Conservation (phyloP, 2,888 invertebrate genomes). For the Thereva nobilitata region DNA sequence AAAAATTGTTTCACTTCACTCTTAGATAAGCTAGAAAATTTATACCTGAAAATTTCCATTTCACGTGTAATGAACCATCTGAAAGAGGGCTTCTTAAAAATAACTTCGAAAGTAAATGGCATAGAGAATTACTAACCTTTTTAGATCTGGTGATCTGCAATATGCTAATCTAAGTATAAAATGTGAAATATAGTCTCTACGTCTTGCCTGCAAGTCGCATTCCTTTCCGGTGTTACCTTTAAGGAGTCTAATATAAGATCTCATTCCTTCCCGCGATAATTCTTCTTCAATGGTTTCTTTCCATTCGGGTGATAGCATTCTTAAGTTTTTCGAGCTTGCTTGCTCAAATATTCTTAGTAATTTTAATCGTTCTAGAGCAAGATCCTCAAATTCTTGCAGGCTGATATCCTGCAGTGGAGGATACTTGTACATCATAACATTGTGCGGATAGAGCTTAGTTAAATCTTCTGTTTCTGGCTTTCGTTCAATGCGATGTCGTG, state of each 20-base stretch:
- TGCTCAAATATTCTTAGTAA: constrained; percentile 78
- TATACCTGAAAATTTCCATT: constrained; percentile 83
- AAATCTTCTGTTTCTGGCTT: constrained; percentile 57
- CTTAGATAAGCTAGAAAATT: constrained; percentile 67
- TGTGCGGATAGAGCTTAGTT: constrained; percentile 69
- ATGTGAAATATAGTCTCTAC: constrained; percentile 88
- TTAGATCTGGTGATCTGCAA: constrained; percentile 82
- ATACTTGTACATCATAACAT: constrained; percentile 76
- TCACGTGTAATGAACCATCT: constrained; percentile 89
- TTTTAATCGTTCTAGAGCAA: constrained; percentile 81
- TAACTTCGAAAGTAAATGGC: not conserved
- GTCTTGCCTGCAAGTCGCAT: constrained; percentile 67
- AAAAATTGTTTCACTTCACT: constrained; percentile 69
- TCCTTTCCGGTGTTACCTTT: constrained; percentile 64
- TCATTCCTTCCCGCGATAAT: constrained; percentile 69
- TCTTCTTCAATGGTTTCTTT: constrained; percentile 67
- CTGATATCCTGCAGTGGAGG: constrained; percentile 76
- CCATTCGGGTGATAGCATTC: constrained; percentile 70
- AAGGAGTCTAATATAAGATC: constrained; percentile 67
- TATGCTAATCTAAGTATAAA: constrained; percentile 90
- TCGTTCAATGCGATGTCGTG: constrained; percentile 46
- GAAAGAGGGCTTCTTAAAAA: constrained; percentile 14
- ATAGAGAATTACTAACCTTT: constrained; percentile 54
- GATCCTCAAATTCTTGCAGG: constrained; percentile 83
- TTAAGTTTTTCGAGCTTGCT: constrained; percentile 68